Base-by-base conservation (phyloP, 1,140 invertebrate species). In the Meloidogyne hapla region DNA sequence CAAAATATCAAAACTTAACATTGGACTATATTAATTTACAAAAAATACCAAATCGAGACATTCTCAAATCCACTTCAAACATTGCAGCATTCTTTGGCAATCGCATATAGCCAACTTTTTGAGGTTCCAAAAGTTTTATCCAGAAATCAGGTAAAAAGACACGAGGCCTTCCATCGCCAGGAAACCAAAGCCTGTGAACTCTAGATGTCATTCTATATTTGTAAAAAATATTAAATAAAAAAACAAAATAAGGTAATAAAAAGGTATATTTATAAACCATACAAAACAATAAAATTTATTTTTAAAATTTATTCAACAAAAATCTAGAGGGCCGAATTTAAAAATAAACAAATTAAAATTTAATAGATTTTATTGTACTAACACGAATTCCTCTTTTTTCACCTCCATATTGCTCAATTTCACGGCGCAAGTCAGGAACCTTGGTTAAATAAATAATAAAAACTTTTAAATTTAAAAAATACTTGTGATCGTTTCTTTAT, bases 71-170 rank as follows among this genome's bases (percentile, higher is more conserved):
- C 15, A 75, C 74, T 5, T 86, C 85, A 69, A 86, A 86, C 63
- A 80, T 80, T 0, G 84, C 82, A 26, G 82, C 87, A 77, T 86
- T 83, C 23, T 65, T 77, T 9, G 85, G 85, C 12, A 87, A 68
- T 69, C 75, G 28, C 42, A 79, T 74, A n/a, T 77, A 61, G 13
- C 86, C 85, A 26, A 42, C 64, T 23, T 61, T 74, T 1, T 83
- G 77, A 9, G 80, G 76, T 56, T 87, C 78, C 12, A 87, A 72
- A 8, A 85, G 69, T 42, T 80, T 83, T 23, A 86, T 72, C 86
- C 85, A 86, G 56, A 86, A 86, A 74, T 86, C 83, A 4, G 85
- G 83, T 9, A 86, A 76, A 48, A 87, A 87, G 1, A 85, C 83
- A 2, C 86, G 74, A 12, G 69, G 74, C 26, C 85, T 84, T 23